Evolutionary conservation across 2,113 vertebrate species (phyloP), one percentile per base, ranked within the genome.

Genomic region (Romanogobio albipinnatus): DNA sequence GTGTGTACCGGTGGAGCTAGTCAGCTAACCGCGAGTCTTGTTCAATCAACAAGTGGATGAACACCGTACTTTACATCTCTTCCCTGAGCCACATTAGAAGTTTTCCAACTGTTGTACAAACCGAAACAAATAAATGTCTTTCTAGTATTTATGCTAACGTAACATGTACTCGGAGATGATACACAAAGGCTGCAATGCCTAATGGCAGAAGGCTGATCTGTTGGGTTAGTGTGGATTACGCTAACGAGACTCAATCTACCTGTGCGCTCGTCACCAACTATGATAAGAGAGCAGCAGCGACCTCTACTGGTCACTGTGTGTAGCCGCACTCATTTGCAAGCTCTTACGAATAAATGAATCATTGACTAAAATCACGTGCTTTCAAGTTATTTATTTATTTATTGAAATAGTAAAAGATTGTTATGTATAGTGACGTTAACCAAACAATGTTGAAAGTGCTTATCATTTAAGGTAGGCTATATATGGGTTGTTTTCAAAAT

Each of bases 21-120:
- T 71, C 47, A 56, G 80, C 80, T 82, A 82, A 82, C 80, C 66
- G 80, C 80, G 66, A 71, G 26, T 62, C 39, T 29, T 80, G 68
- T 68, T 70, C 79, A 51, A 82, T 82, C 80, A 82, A 82, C 64
- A 82, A 82, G 80, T 82, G 66, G 64, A 82, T 58, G 45, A 70
- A 43, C 77, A 64, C 15, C 29, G 22, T 51, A 71, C 47, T 56
- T 71, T 53, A 0, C 47, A 71, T 82, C 49, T 56, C 29, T 58
- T 33, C 26, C 19, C 15, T 49, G 15, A 43, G 9, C 22, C 80
- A 15, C 33, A n/a, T 58, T 22, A 10, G 2, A 81, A 74, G 58
- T 73, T 71, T 9, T 51, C 26, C 26, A 24, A 43, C 26, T 58
- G 13, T 53, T 43, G 13, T 58, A 14, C 66, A 33, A 58, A 53